Evolutionary conservation across 2,888 invertebrate genomes (phyloP), one percentile per base, ranked within the genome.

Genomic region (Watsonalla cultraria): DNA sequence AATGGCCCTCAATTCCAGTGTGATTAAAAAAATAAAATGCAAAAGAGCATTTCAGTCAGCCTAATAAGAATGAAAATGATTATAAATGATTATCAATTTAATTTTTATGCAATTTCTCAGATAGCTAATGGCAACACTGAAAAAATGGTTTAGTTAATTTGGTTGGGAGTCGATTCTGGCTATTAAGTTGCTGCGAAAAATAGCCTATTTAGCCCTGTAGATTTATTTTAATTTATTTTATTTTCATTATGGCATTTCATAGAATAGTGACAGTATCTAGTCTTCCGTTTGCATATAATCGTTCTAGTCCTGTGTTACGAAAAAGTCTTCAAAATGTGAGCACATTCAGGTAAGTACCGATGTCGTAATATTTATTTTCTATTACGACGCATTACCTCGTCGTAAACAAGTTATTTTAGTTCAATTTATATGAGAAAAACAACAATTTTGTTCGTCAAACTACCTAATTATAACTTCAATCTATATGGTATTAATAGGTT

Each of bases 241-340:
- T 55, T 56, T 45, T 45, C 34, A 74, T 47, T 56, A 83, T 85
- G 84, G 65, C 75, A 62, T 65, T 84, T 46, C 70, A 72, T 55
- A 78, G 74, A 65, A 65, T 83, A 55, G 61, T 70, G 47, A 58
- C 76, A 14, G 46, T 77, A 45, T 72, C 84, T 15, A 77, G 62
- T 45, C 55, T 75, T 53, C 54, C 78, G 8, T 45, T 75, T 51
- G 77, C 75, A 54, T 71, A 66, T 37, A 75, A 65, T 58, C 79
- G 82, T 45, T 64, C 72, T 15, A 72, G 61, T 60, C 52, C 67
- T 35, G 45, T 76, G 50, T 13, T 74, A 14, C 62, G 64, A 45
- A 57, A 63, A n/a, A 75, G 72, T 46, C 60, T 68, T 53, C 68
- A 70, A 37, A 72, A 76, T 56, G 57, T 67, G 47, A 65, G 62